Evolutionary conservation across 2,797 vertebrate species (phyloP).

Genomic region (Chaunax sp.): DNA sequence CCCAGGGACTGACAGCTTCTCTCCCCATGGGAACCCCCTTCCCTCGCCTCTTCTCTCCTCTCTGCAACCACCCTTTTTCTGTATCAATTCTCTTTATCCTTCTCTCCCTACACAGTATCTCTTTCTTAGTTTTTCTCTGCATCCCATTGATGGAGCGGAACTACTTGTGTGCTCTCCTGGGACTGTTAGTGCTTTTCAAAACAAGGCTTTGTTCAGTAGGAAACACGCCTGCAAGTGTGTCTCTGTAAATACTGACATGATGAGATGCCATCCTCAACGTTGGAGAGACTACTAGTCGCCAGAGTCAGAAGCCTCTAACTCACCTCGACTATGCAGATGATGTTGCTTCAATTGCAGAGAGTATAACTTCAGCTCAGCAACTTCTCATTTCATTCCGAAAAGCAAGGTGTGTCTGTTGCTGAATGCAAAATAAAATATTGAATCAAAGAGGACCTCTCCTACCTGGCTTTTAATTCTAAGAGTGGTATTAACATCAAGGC

Average conservation of each 20-base stretch:
- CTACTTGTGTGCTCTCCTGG: constrained; percentile 54
- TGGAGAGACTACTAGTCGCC: too few species aligned
- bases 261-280: constrained; percentile 58
- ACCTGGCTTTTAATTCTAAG: too few species aligned
- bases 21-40: constrained; percentile 74
- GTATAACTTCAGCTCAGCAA: too few species aligned
- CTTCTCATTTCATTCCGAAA: too few species aligned
- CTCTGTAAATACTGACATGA: constrained; percentile 76
- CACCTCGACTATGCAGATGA: too few species aligned
- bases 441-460: too few species aligned
- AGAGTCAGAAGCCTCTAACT: too few species aligned
- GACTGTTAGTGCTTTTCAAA: constrained; percentile 60
- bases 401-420: too few species aligned
- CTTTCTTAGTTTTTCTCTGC: constrained; percentile 33
- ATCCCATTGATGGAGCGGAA: constrained; percentile 39
- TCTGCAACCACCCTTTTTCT: constrained; percentile 56
- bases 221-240: constrained; percentile 61
- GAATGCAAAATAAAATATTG: too few species aligned
- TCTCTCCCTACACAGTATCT: constrained; percentile 41
- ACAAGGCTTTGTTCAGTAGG: constrained; percentile 60
- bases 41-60: constrained; percentile 60
- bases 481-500: too few species aligned
- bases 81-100: constrained; percentile 65
- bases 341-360: too few species aligned
- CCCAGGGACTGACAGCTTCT: constrained; percentile 85